A percentile compares a stretch with the other conserved stretches of the same genome.
Conservation (phyloP, 2,113 vertebrate species). For the Nothocercus nigrocapillus region DNA sequence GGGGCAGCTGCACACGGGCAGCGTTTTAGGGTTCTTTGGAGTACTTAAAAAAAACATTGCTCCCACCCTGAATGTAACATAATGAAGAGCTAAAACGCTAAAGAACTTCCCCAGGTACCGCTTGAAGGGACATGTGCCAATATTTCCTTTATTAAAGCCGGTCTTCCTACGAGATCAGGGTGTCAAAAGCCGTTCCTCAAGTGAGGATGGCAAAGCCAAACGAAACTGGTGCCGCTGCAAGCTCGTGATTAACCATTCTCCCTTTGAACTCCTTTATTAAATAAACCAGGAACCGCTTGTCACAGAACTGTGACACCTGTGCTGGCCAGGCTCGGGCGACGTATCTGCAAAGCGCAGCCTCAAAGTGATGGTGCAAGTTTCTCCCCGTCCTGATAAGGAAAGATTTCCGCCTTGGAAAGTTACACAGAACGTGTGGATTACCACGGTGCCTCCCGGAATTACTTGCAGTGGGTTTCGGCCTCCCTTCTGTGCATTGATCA, state of each 20-base stretch:
- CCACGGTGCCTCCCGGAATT: neutral
- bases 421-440: neutral
- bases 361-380: fast-evolving
- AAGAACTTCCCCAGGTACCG: neutral
- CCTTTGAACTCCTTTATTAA: neutral
- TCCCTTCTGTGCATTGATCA: neutral
- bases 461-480: neutral
- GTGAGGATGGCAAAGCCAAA: neutral
- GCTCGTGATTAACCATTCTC: neutral
- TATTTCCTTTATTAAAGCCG: neutral
- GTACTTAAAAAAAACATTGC: neutral
- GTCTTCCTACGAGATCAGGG: neutral
- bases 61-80: neutral
- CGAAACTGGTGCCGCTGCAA: neutral
- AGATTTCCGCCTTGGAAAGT: neutral
- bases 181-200: neutral
- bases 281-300: neutral
- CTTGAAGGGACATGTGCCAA: neutral
- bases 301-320: neutral
- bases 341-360: neutral
- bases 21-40: constrained; percentile 25
- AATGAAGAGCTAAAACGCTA: neutral
- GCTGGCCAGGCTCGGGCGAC: neutral
- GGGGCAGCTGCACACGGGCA: neutral
- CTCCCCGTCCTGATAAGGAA: fast-evolving